Evolutionary conservation across 1,140 invertebrate genomes (phyloP), one percentile per base, ranked within the genome.

Genomic region (Meloidogyne floridensis): DNA sequence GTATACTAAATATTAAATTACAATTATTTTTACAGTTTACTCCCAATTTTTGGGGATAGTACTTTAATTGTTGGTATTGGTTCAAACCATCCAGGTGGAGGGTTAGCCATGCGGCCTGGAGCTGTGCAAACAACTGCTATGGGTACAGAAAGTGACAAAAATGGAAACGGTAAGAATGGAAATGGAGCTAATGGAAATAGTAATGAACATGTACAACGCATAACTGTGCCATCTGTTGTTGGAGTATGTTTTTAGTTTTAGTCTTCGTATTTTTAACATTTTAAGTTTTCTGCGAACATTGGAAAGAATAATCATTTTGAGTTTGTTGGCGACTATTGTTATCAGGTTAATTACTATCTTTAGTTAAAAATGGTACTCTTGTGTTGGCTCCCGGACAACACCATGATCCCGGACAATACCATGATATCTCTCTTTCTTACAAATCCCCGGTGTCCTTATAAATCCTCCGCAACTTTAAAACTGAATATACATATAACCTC

Each of bases 31-130:
- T 69, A 7, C 10, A 53, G 47, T 0, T 8, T 80, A 77, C 7
- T 13, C 42, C 47, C 32, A 43, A 42, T 32, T 72, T 59, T 32
- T 15, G 72, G 56, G 3, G 18, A n/a, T 20, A 84, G 85, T 43
- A 79, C 77, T 1, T 70, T 84, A 6, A 69, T 75, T 20, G 54
- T 84, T 65, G 83, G 83, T 8, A 53, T 84, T 72, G 74, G 59
- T 20, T 51, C 74, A 10, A 80, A 80, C n/a, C 82, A 83, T 73
- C 82, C 82, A 8, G 71, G 18, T 42, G 82, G 82, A 10, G 82
- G 82, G 0, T 3, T 83, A 0, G 82, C 83, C 7, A 83, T 80
- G 72, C 10, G 20, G 7, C 75, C 43, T 13, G 77, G 53, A 43
- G 54, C 59, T 9, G 65, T 15, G 8, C 59, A 65, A 65, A 15